Percentiles rank a stretch among this genome's conserved stretches.
phyloP scores from a whole-genome alignment of 2,888 invertebrate species.

The Melanotus villosus region DNA sequence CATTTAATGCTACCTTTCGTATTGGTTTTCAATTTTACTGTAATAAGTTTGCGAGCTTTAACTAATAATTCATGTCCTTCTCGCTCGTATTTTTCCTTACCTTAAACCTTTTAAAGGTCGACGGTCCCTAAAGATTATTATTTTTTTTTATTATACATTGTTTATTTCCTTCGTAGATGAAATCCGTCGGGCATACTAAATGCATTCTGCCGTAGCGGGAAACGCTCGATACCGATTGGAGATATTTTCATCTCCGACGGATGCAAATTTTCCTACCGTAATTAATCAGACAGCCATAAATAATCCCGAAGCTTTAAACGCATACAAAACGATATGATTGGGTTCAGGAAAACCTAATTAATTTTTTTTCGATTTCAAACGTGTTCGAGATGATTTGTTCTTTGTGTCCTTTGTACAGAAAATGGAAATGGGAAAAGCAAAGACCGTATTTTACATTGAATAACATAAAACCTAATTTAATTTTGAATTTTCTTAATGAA shows the following conservation, averaged over 20 bases:
- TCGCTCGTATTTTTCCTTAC: neutral
- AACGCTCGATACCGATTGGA: neutral
- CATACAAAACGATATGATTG: neutral
- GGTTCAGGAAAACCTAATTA: neutral
- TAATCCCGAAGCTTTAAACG: neutral
- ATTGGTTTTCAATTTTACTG: neutral
- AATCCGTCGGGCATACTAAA: no score
- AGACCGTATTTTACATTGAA: no score
- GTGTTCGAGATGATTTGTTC: neutral
- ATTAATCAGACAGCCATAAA: neutral
- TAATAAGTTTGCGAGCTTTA: neutral
- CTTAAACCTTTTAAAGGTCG: neutral
- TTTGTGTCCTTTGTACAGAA: no score
- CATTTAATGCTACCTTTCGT: neutral
- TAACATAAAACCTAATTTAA: no score
- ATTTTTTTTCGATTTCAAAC: neutral
- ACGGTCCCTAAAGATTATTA: neutral
- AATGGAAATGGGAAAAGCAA: no score
- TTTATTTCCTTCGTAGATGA: no score
- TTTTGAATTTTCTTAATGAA: no score
- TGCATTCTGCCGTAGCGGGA: neutral
- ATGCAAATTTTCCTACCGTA: slow-evolving; percentile 1
- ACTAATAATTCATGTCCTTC: neutral
- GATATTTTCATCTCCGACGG: neutral
- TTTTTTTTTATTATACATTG: neutral